Evolutionary conservation across 1,140 invertebrate genomes (phyloP), one percentile per base, ranked within the genome.

Genomic region (Lanistes nyassanus): DNA sequence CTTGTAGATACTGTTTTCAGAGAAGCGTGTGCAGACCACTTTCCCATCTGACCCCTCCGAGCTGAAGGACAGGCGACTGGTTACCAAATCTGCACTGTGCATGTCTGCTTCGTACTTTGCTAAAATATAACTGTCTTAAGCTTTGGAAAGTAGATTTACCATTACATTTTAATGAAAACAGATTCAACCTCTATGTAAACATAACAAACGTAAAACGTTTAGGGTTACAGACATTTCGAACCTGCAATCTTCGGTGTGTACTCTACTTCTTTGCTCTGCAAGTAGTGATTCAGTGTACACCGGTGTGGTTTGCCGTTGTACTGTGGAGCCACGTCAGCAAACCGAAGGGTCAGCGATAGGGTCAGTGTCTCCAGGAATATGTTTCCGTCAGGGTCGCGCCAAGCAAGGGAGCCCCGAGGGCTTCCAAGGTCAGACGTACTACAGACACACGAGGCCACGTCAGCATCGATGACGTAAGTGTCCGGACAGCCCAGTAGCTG

Each of bases 161-260:
- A 29, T 6, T 4, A 29, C 23, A 29, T 5, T n/a, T 23, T 23
- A 29, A 29, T 21, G 21, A 29, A 4, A 29, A 29, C 4, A 21
- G 5, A 7, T 23, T 23, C 56, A 5, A 5, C 5, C 23, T n/a
- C 21, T n/a, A 21, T 7, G 4, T 5, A 21, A 4, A 7, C 6
- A 21, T 42, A 42, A 13, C 5, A 58, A 58, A 58, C 29, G 56
- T 58, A 58, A 58, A 7, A 29, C 21, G 6, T 29, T 58, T 5
- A 23, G 29, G 7, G 6, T 58, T 6, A 21, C 23, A 58, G 21
- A 58, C 4, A 6, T 4, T 58, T n/a, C 23, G 4, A 58, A 58
- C 56, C 56, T 58, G 56, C 21, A 58, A 58, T 58, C 29, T 7
- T 58, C 5, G 56, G 56, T 29, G 56, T 58, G 56, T 58, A 58